Evolutionary conservation across 1,140 invertebrate genomes (phyloP).

Genomic region (Geopemphigus sp.): DNA sequence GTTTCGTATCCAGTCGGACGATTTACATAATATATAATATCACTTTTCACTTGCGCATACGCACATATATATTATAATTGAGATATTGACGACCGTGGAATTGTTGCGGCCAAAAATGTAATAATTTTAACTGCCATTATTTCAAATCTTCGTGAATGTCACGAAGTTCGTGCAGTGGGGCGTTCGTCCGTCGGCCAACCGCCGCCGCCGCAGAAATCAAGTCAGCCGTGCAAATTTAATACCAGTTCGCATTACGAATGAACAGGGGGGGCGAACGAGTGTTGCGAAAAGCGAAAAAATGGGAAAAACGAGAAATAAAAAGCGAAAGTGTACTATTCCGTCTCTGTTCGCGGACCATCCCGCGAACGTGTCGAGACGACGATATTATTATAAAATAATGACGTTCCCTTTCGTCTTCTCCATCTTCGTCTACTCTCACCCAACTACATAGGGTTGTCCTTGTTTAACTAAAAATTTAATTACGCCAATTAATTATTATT

Average conservation of each 20-base stretch:
- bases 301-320: background rate
- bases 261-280: background rate
- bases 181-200: no score
- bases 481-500: no score
- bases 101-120: background rate
- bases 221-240: background rate
- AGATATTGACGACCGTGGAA: background rate
- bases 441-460: no score
- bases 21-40: background rate
- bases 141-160: constrained; percentile 17
- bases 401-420: no score
- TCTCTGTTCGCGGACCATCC: background rate
- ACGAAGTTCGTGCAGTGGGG: constrained; percentile 25
- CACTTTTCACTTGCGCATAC: no score
- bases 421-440: no score
- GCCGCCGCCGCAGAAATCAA: no score
- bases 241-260: background rate
- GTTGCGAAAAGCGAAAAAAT: constrained; percentile 15
- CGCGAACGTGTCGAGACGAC: background rate
- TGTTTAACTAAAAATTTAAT: no score
- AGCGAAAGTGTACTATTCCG: constrained; percentile 19
- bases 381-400: constrained; percentile 12
- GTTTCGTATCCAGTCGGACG: background rate
- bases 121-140: background rate
- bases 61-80: background rate